Evolutionary conservation across 2,797 vertebrate species (phyloP), one percentile per base, ranked within the genome.

Genomic region (Pogonophryne albipinna): DNA sequence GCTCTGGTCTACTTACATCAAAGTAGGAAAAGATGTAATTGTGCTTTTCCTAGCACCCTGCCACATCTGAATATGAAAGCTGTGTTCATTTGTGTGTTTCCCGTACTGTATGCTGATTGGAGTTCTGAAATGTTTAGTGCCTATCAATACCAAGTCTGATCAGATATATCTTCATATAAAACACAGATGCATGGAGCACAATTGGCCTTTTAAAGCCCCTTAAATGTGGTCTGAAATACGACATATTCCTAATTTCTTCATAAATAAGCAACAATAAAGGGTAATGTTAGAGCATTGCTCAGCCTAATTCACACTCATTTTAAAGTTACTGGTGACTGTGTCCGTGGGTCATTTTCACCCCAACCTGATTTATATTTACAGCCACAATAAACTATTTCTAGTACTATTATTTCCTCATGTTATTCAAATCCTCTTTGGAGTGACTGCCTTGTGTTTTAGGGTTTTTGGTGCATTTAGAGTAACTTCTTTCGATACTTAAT

Each of bases 11-110:
- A 27, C 2, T 65, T 17, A 66, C 44, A 61, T 71, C 53, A 19
- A 0, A 56, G 41, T 69, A n/a, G 27, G 59, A 67, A 75, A 74
- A 55, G 62, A 57, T 72, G 27, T 44, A 70, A 27, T 80, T 50
- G 44, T 42, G 34, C 5, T 1, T 66, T 34, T 56, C 16, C 15
- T 56, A 62, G 1, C 47, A 47, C 64, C 16, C 50, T 14, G 23
- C 44, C 17, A 2, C 14, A 27, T 34, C 42, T 66, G 19, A 61
- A 63, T 65, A 31, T 65, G 0, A 53, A 75, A 49, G 45, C 10
- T 66, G 46, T 31, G 10, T 31, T 20, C 68, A 63, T 68, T 15
- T 62, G 27, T 65, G 56, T 47, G 5, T 0, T 3, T 9, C 15
- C 19, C 8, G n/a, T 20, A 11, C 8, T 38, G 34, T 38, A 45